Percentiles rank a stretch among this genome's conserved stretches.
Conservation (phyloP, 1,140 invertebrate species). For the Hestina assimilis region DNA sequence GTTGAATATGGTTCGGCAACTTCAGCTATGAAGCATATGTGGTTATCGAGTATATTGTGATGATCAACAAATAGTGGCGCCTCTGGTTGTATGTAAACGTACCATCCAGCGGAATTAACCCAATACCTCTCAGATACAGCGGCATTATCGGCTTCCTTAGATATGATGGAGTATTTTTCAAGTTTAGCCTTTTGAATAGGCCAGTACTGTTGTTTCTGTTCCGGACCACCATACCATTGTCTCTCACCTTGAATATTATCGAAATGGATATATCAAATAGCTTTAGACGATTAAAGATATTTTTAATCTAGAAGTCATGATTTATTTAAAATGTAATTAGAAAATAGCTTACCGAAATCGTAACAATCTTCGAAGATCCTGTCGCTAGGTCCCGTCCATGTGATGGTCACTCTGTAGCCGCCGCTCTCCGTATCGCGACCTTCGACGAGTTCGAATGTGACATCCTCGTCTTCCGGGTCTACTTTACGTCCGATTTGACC, state of each 20-base stretch:
- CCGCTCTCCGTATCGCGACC: slow-evolving; percentile 40
- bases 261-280: neutral
- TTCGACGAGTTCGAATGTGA: slow-evolving; percentile 43
- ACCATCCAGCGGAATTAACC: slow-evolving; percentile 86
- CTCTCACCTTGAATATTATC: slow-evolving; percentile 34
- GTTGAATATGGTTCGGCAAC: slow-evolving; percentile 78
- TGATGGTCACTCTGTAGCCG: slow-evolving; percentile 48
- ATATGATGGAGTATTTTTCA: slow-evolving; percentile 80
- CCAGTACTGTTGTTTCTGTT: slow-evolving; percentile 82
- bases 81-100: slow-evolving; percentile 81
- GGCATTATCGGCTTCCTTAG: slow-evolving; percentile 81
- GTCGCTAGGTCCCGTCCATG: slow-evolving; percentile 61
- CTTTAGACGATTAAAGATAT: no score
- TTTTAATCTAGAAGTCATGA: no score
- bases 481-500: slow-evolving; percentile 54
- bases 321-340: neutral
- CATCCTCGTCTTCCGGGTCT: slow-evolving; percentile 35
- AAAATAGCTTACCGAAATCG: slow-evolving; percentile 52
- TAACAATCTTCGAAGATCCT: slow-evolving; percentile 67
- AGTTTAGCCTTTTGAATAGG: slow-evolving; percentile 81
- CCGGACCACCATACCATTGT: slow-evolving; percentile 82
- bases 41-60: slow-evolving; percentile 78
- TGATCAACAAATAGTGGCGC: slow-evolving; percentile 87
- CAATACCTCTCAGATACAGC: slow-evolving; percentile 88
- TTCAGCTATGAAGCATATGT: slow-evolving; percentile 82